phyloP scores from a whole-genome alignment of 2,888 invertebrate species.

The Himalopsyche tibetana region DNA sequence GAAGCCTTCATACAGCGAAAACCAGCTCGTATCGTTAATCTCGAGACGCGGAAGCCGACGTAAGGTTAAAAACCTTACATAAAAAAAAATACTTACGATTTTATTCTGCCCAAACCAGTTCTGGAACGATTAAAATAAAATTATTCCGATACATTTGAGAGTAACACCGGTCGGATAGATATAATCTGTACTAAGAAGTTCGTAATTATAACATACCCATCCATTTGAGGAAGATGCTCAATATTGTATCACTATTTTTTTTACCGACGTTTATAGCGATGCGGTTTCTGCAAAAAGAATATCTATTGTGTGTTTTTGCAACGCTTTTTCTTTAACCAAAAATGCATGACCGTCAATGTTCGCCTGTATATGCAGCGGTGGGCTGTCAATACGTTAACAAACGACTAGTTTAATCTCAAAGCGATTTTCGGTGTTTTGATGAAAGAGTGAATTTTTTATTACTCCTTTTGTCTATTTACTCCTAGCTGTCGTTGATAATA shows the following conservation, averaged over 20 bases:
- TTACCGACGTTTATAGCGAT: background rate
- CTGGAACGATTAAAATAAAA: slow-evolving; percentile 42
- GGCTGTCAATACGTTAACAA: too few species aligned
- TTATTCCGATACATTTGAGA: slow-evolving; percentile 17
- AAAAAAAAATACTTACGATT: slow-evolving; percentile 65
- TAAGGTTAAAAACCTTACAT: slow-evolving; percentile 63
- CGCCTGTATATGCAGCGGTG: too few species aligned
- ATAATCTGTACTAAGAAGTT: slow-evolving; percentile 4
- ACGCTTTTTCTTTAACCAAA: too few species aligned
- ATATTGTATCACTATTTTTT: background rate
- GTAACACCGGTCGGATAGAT: background rate
- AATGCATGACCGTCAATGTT: too few species aligned
- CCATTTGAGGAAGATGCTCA: background rate
- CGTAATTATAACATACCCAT: background rate
- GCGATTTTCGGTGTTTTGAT: too few species aligned
- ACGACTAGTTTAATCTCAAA: too few species aligned
- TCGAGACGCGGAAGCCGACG: slow-evolving; percentile 44
- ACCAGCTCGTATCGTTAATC: background rate
- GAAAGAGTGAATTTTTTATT: too few species aligned
- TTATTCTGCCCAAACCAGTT: slow-evolving; percentile 64
- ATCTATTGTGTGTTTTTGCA: too few species aligned
- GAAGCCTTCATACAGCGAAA: slow-evolving; percentile 28
- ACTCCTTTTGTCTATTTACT: too few species aligned
- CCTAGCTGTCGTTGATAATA: too few species aligned
- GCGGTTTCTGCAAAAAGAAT: too few species aligned